Evolutionary conservation across 2,888 invertebrate genomes (phyloP), one percentile per base, ranked within the genome.

Genomic region (Schizaphis graminum): DNA sequence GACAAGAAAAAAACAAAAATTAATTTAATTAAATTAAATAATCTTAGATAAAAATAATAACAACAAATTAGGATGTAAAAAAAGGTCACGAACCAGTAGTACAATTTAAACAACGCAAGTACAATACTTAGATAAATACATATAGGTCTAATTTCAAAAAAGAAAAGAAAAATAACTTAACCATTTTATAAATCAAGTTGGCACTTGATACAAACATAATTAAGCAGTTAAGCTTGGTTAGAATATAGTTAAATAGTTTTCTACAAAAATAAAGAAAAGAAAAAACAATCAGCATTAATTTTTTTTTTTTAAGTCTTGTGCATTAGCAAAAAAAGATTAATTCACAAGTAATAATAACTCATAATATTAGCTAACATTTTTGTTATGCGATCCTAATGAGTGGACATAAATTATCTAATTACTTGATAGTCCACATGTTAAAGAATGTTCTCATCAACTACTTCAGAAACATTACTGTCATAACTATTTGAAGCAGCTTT

Each of bases 81-180:
- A 89, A 86, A 56, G 53, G 57, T 91, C 86, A 86, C 47, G 26
- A 86, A 86, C 61, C 91, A 91, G 88, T 77, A 53, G n/a, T 44
- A 94, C 57, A 89, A 90, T 93, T 67, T 86, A 53, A 94, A 94
- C 90, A 91, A 53, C 26, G 44, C 67, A 67, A 67, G 61, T 94
- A 91, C 67, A 90, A 87, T 90, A 49, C 57, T 90, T 47, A 94
- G 90, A 90, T 90, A 41, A 94, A 90, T 94, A 94, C 91, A 90
- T 84, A 89, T 41, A 86, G 28, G 24, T 86, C 49, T 86, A 91
- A 90, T 93, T 57, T 56, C 41, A 61, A 92, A 61, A 44, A 85
- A 86, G 91, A 86, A n/a, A 57, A 85, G 57, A 53, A 84, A 93
- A 61, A 86, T 44, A 1, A 86, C 91, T 88, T 67, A 53, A 88